Evolutionary conservation across 2,797 vertebrate species (phyloP), one percentile per base, ranked within the genome.

Genomic region (Adelosebastes latens): DNA sequence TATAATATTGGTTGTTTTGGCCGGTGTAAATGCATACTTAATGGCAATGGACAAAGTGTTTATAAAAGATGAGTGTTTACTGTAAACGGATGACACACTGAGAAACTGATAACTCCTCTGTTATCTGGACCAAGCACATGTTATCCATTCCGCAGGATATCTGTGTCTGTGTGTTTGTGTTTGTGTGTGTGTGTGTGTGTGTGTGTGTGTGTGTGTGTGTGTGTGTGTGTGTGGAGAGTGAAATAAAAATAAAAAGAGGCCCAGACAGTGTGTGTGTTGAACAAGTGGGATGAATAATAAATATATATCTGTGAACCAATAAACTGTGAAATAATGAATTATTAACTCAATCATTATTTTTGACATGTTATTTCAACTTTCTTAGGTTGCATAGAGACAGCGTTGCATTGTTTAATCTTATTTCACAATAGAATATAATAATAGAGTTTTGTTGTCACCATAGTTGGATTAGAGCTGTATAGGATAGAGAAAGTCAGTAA

Each of bases 71-170:
- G 84, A 83, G 58, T 69, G 62, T 79, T 85, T 83, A 31, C 27
- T 31, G 27, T 60, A 87, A 83, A 72, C 77, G 77, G 65, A 88
- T 60, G 32, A 83, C 83, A 74, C 72, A 73, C 77, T 72, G 71
- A 84, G 82, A 79, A 76, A 81, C 72, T 71, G 84, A 91, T 90
- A 89, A 89, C 74, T 74, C 60, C 53, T 52, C 34, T 81, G 84
- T 91, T 92, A 91, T 93, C 91, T 84, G 55, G 31, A 81, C 66
- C 65, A 72, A 89, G 84, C 88, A 92, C 79, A 88, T 83, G 87
- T 84, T 86, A 81, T 69, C 78, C 70, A 75, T 89, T 90, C 59
- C 24, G 36, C 16, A 6, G 56, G 79, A 61, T 68, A 81, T 78
- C 77, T 42, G 14, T 42, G 39, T 42, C 2, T 42, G 39, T 42